Conservation (phyloP, 2,888 invertebrate species). For the Schizaphis graminum region DNA sequence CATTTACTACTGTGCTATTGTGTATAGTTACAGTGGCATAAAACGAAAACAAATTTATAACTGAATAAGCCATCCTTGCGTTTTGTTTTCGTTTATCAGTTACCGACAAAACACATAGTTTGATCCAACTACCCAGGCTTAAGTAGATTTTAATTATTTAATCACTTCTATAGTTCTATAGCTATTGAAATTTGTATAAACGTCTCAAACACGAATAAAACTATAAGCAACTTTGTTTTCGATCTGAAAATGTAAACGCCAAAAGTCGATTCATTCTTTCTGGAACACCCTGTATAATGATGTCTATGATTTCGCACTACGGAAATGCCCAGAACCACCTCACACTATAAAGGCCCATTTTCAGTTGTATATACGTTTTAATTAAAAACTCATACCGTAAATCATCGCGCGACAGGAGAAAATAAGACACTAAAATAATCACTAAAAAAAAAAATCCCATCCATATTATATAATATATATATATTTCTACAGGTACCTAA, state of each 20-base stretch:
- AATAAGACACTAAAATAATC: slow-evolving; percentile 30
- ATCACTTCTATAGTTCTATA: not conserved
- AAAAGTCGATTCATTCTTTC: not conserved
- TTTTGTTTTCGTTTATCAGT: too few species aligned
- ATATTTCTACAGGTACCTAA: not conserved
- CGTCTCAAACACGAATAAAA: not conserved
- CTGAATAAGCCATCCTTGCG: not conserved
- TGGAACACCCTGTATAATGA: not conserved
- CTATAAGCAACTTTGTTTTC: not conserved
- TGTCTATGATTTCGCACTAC: not conserved
- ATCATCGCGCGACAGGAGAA: not conserved
- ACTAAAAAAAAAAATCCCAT: slow-evolving; percentile 13
- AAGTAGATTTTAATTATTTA: not conserved
- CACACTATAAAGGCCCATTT: not conserved
- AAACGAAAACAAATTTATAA: not conserved
- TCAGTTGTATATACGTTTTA: slow-evolving; percentile 2
- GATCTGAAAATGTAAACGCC: not conserved
- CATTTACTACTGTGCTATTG: not conserved
- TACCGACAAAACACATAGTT: too few species aligned
- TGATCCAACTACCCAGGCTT: too few species aligned
- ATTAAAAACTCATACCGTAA: slow-evolving; percentile 47
- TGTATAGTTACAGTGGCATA: not conserved
- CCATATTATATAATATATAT: not conserved
- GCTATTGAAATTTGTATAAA: too few species aligned
- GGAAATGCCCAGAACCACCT: not conserved